Base-by-base conservation (phyloP, 53 echinoderm and acorn worm genomes). In the Crossaster papposus region DNA sequence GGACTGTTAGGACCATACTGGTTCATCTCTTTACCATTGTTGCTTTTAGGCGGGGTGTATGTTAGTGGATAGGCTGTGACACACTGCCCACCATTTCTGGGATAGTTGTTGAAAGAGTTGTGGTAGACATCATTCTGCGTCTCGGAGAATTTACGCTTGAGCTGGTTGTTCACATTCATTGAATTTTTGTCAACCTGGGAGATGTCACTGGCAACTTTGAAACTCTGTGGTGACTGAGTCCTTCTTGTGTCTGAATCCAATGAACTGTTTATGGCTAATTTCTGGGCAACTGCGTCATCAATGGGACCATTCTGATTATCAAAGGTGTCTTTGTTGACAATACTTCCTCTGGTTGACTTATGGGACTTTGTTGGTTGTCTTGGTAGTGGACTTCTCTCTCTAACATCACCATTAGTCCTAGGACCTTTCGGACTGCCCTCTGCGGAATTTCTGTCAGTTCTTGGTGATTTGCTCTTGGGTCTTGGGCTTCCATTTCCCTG, bases 81-180 rank as follows among this genome's bases (percentile, higher is more conserved):
- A 53, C 34, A 72, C 53, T 85, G 85, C 73, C 85, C 85, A 36
- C 85, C 85, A 73, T 85, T 85, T 72, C 85, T 51, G 30, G 85
- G 73, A 34, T 72, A 85, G 64, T 52, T 72, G 54, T 71, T 51
- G 72, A 85, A 85, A 73, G 85, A 70, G 73, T 85, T 85, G 85
- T 82, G 82, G 82, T 85, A 85, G 64, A 85, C 33, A 52, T 85
- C 85, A 20, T 85, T 85, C 72, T 72, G 85, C 31, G 85, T 32
- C 53, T 85, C 85, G 8, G 85, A 85, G 51, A 85, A 85, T 44
- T 85, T 85, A 23, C 85, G 85, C 73, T 85, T 85, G 54, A 85
- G 85, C 73, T 85, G 85, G 73, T 85, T 85, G 85, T 85, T 85
- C 11, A 85, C 85, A 54, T 72, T 85, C 85, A 85, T 85, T n/a